phyloP scores from a whole-genome alignment of 2,888 invertebrate genomes.

The Drosophila infuscata region DNA sequence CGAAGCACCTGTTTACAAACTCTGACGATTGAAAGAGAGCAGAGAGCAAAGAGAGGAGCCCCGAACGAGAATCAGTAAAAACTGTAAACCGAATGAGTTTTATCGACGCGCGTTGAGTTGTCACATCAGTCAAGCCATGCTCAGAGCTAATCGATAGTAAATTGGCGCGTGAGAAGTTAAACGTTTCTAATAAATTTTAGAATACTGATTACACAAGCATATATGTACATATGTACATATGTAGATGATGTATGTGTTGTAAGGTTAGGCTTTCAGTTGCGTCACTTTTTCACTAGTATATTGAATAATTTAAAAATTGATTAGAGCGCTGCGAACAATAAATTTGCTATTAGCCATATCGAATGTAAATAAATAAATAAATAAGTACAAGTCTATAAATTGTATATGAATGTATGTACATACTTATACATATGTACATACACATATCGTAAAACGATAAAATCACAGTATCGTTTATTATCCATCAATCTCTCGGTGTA shows the following conservation, averaged over 20 bases:
- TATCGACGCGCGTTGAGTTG: conserved; percentile 8
- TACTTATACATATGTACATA: too few relatives aligned
- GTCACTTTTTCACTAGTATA: conserved; percentile 1
- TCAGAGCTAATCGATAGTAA: conserved; percentile 1
- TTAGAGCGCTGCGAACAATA: conserved; percentile 4
- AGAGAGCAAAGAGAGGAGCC: background rate
- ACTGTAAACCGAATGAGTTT: background rate
- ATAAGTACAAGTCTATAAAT: background rate
- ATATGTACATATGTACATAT: background rate
- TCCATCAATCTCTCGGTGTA: conserved; percentile 36
- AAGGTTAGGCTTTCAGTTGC: background rate
- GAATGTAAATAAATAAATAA: background rate
- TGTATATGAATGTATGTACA: background rate
- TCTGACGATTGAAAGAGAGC: conserved; percentile 2
- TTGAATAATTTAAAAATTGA: conserved; percentile 15
- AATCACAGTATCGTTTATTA: conserved; percentile 27
- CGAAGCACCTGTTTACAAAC: conserved; percentile 42
- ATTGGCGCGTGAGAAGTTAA: background rate
- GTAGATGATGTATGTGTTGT: background rate
- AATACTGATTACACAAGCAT: background rate
- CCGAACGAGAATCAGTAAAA: background rate
- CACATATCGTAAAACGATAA: background rate
- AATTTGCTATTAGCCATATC: background rate
- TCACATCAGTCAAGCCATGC: conserved; percentile 33
- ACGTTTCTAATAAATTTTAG: background rate